Conservation (phyloP, 2,888 invertebrate genomes). For the Amphipyra berbera region DNA sequence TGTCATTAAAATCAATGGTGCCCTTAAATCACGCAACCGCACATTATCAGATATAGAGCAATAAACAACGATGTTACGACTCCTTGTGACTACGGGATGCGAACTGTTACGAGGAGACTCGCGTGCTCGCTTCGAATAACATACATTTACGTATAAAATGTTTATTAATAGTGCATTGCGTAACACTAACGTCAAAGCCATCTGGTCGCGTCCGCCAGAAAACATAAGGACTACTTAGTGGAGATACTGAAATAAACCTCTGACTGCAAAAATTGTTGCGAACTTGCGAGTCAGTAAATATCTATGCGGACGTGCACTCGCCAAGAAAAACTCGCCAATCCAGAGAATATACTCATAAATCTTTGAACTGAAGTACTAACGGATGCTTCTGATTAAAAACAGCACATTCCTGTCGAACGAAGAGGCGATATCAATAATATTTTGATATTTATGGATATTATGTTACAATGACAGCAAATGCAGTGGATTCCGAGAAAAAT, state of each 20-base stretch:
- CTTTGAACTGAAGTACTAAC: too few species aligned
- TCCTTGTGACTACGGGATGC: too few species aligned
- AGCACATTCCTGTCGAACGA: too few species aligned
- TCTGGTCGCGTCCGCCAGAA: conserved; percentile 1
- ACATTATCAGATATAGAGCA: too few species aligned
- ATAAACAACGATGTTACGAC: too few species aligned
- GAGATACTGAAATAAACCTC: conserved; percentile 19
- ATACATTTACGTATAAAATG: not conserved
- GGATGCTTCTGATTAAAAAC: too few species aligned
- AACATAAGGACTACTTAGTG: conserved; percentile 1
- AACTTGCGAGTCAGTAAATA: conserved; percentile 19
- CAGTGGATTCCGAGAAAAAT: too few species aligned
- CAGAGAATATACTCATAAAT: not conserved
- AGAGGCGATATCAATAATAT: too few species aligned
- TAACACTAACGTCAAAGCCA: not conserved
- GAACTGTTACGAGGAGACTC: too few species aligned
- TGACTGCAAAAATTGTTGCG: conserved; percentile 3
- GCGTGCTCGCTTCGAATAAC: not conserved
- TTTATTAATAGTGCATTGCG: not conserved
- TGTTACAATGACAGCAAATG: too few species aligned
- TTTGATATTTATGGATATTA: too few species aligned
- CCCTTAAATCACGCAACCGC: not conserved
- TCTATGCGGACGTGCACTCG: conserved; percentile 14
- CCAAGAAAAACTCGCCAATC: conserved; percentile 9
- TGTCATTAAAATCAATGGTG: not conserved